Evolutionary conservation across 2,888 invertebrate genomes (phyloP), one percentile per base, ranked within the genome.

Genomic region (Pycnomerus fuliginosus): DNA sequence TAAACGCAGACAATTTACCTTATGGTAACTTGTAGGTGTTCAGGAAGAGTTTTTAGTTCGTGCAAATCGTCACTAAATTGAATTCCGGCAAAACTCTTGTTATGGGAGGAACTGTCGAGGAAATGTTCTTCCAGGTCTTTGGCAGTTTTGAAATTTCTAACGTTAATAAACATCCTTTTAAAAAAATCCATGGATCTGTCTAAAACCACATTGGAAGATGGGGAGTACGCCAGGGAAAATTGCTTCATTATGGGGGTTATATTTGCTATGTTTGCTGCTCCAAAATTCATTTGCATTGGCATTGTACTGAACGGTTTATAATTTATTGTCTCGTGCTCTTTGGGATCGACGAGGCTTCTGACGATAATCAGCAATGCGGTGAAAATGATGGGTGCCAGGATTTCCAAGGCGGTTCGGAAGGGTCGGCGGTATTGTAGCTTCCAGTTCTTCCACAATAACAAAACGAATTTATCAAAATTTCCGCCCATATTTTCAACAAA

Each of bases 391-490:
- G 87, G 87, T 27, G 84, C 67, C 0, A 83, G 36, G 7, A 91
- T 70, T 69, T 90, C 89, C 23, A 83, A 64, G 1, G 76, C 33
- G 0, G 89, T 84, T 64, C 86, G 84, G 24, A 79, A 50, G 34
- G 80, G 81, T 68, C 84, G 85, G 48, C 88, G 75, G 74, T 80
- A 84, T 73, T 90, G 88, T 25, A 90, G 78, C 2, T 84, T 70
- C 73, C 83, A 87, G 69, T 90, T 91, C 73, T 91, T 91, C 90
- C 90, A 91, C 31, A 38, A 23, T 4, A 38, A 24, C 2, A 38
- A 22, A 11, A 23, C 16, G 11, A 38, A 38, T 13, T 30, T 38
- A 10, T 38, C 16, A 11, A 23, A 20, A 3, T 16, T 30, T 22
- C 28, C 16, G 15, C 30, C 23, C 24, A 23, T 34, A 16, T 15